phyloP scores from a whole-genome alignment of 2,113 vertebrate genomes.

The Chloropsis cyanopogon region DNA sequence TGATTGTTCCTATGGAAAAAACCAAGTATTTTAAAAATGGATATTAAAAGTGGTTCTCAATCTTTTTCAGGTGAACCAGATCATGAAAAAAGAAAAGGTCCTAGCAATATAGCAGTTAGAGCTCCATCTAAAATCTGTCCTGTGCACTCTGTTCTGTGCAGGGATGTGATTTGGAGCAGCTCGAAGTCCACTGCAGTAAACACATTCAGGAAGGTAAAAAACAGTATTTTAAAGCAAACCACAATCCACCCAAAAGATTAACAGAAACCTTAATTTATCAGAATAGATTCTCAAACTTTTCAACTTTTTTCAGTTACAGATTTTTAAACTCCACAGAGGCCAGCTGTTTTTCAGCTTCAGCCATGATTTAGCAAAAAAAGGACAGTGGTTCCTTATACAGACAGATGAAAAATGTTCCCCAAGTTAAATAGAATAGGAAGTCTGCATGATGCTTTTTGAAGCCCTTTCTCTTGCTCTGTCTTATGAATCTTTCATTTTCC shows the following conservation, averaged over 20 bases:
- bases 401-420: slow-evolving; percentile 8
- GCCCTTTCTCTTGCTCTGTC: slow-evolving; percentile 31
- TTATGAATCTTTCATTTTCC: slow-evolving; percentile 66
- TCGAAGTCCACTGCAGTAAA: background rate
- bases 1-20: background rate
- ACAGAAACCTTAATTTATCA: background rate
- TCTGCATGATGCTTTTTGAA: slow-evolving; percentile 54
- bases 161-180: background rate
- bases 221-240: background rate
- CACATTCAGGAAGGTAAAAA: background rate
- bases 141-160: background rate
- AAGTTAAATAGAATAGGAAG: slow-evolving; percentile 44
- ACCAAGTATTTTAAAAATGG: background rate
- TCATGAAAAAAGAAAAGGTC: background rate
- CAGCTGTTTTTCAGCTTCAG: background rate
- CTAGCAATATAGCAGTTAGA: background rate
- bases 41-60: background rate
- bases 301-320: background rate
- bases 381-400: background rate
- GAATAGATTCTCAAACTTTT: background rate
- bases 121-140: background rate
- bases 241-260: background rate
- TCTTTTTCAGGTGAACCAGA: background rate
- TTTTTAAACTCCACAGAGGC: background rate
- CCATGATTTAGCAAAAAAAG: background rate